phyloP scores from a whole-genome alignment of 2,888 invertebrate species.

The Priapulus caudatus region DNA sequence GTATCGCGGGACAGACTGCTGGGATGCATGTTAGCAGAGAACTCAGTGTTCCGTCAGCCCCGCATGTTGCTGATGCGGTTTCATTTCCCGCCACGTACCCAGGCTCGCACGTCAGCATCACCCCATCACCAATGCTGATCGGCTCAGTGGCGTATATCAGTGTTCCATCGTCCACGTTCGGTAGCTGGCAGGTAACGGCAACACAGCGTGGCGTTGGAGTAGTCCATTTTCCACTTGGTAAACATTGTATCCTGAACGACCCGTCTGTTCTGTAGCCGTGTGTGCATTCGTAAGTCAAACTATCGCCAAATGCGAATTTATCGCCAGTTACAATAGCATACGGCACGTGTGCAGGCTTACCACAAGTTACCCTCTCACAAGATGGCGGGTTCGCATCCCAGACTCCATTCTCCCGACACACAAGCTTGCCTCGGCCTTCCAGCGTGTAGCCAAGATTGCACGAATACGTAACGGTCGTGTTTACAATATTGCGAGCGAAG shows the following conservation, averaged over 20 bases:
- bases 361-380: slow-evolving; percentile 23
- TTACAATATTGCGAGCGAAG: no score
- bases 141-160: no score
- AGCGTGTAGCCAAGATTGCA: slow-evolving; percentile 26
- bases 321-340: slow-evolving; percentile 11
- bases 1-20: no score
- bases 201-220: neutral
- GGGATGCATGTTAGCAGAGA: no score
- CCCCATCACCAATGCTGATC: slow-evolving; percentile 22
- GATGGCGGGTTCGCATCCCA: slow-evolving; percentile 20
- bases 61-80: no score
- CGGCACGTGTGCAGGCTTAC: slow-evolving; percentile 14
- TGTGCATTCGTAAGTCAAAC: slow-evolving; percentile 22
- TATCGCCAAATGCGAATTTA: slow-evolving; percentile 15
- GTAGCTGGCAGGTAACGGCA: slow-evolving; percentile 13
- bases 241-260: slow-evolving; percentile 19
- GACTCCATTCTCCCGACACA: slow-evolving; percentile 25
- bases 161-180: no score
- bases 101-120: slow-evolving; percentile 23
- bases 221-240: slow-evolving; percentile 23
- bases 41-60: no score
- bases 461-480: slow-evolving; percentile 19
- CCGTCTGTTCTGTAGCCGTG: slow-evolving; percentile 24
- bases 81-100: slow-evolving; percentile 26
- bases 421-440: slow-evolving; percentile 26